Base-by-base conservation (phyloP, 2,888 invertebrate species). In the Hypselothyrea guttata region DNA sequence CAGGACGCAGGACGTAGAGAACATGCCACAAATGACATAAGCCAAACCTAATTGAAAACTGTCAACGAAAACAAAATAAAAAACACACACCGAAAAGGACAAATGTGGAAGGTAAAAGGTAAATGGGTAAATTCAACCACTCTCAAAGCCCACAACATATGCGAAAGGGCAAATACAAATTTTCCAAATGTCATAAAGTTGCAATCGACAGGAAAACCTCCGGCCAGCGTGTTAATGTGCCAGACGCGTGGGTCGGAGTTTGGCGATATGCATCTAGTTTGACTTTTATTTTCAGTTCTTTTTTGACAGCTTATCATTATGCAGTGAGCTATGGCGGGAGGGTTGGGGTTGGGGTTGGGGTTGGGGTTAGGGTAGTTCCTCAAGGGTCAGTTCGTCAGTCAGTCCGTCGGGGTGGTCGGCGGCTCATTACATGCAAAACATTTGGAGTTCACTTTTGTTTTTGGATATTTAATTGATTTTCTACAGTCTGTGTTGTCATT, bases 401-500 rank as follows among this genome's bases (percentile, higher is more conserved):
- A 11, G 28, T 33, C 7, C 7, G 13, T 42, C 45, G 34, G 48
- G 27, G 34, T 31, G 59, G 59, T 64, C 52, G 52, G 16, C 56
- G 35, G 28, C n/a, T 68, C 62, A 74, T 69, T 69, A 76, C 62
- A 65, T 51, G 47, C 49, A 55, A 55, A 51, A 62, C 31, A 22
- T 54, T 31, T 33, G 5, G 5, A 22, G 22, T 22, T 13, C 34
- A 49, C 44, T 12, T 27, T 8, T 41, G n/a, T 38, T 41, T 7
- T 51, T 41, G 46, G 46, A 49, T 76, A 63, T 76, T 81, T 78
- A 78, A 78, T 78, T 78, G 84, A 78, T 78, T 78, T 78, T 84
- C 69, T 68, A 67, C 67, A 53, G 58, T 56, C 35, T 42, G 12
- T 40, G 47, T 45, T 30, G 57, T 82, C 78, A 71, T 77, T 77